Conservation (phyloP, 2,113 vertebrate genomes). For the Rhinolophus ferrumequinum region DNA sequence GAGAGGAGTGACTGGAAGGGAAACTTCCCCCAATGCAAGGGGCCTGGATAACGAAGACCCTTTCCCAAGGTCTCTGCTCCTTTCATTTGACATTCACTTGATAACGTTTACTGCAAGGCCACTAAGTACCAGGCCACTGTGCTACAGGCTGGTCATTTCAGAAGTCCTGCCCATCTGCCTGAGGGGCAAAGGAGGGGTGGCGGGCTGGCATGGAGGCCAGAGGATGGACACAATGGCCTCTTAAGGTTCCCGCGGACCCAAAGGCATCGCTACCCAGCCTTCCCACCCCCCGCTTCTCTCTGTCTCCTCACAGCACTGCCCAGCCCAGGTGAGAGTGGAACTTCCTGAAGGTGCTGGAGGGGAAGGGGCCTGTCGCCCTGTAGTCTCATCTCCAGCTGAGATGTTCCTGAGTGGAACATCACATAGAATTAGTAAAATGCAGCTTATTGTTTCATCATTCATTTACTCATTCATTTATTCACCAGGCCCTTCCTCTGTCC, state of each 20-base stretch:
- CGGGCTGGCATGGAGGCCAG: not conserved
- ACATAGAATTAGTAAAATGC: not conserved
- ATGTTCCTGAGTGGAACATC: not conserved
- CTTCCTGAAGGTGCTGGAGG: not conserved
- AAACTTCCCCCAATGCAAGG: not conserved
- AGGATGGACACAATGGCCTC: not conserved
- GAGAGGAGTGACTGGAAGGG: not conserved
- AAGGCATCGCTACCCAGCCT: not conserved
- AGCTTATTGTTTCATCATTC: not conserved
- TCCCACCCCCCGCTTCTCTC: not conserved
- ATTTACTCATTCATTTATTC: not conserved
- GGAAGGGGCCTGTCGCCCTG: not conserved
- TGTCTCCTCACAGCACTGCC: not conserved
- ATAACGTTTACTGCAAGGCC: not conserved
- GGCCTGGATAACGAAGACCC: not conserved
- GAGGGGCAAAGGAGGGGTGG: not conserved
- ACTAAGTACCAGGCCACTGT: not conserved
- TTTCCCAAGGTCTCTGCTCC: not conserved
- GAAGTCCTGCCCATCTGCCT: not conserved
- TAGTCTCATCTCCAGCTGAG: not conserved
- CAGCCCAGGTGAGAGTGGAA: not conserved
- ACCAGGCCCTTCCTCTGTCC: not conserved
- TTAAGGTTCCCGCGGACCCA: not conserved
- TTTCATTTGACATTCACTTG: not conserved
- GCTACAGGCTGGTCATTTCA: not conserved